Evolutionary conservation across 2,113 vertebrate genomes (phyloP).

Genomic region (Chlorocebus sabaeus): DNA sequence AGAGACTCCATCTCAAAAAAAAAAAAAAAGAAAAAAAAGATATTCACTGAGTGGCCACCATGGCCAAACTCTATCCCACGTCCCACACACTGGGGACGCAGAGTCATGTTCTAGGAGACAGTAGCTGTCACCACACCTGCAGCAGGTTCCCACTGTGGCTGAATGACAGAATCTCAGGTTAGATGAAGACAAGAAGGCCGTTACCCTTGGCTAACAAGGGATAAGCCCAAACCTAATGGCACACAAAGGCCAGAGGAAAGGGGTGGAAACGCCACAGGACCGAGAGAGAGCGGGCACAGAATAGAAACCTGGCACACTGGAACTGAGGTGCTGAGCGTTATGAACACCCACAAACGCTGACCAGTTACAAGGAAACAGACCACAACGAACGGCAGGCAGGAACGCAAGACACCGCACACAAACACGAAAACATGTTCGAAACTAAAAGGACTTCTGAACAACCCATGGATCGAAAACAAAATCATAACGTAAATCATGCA

Average conservation of each 20-base stretch:
- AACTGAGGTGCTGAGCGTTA: neutral
- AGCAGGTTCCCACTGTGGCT: neutral
- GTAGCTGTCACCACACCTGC: neutral
- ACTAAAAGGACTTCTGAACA: neutral
- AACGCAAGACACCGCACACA: neutral
- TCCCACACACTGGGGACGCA: neutral
- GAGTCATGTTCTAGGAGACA: neutral
- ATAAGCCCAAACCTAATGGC: neutral
- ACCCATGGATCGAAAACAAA: neutral
- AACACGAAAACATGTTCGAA: neutral
- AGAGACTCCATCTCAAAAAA: too few species aligned
- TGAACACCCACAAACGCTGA: neutral
- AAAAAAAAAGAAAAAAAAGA: neutral
- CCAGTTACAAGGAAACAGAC: neutral
- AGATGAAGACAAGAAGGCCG: neutral
- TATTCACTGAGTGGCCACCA: neutral
- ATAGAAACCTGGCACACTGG: accelerated
- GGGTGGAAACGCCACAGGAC: neutral
- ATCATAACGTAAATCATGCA: accelerated
- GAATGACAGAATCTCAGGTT: neutral
- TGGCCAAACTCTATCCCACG: neutral
- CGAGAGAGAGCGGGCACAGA: neutral
- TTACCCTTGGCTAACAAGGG: neutral
- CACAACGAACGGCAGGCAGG: neutral
- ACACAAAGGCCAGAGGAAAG: neutral